Base-by-base conservation (phyloP, 2,113 vertebrate species). In the Cyphomyrus plagiostoma region DNA sequence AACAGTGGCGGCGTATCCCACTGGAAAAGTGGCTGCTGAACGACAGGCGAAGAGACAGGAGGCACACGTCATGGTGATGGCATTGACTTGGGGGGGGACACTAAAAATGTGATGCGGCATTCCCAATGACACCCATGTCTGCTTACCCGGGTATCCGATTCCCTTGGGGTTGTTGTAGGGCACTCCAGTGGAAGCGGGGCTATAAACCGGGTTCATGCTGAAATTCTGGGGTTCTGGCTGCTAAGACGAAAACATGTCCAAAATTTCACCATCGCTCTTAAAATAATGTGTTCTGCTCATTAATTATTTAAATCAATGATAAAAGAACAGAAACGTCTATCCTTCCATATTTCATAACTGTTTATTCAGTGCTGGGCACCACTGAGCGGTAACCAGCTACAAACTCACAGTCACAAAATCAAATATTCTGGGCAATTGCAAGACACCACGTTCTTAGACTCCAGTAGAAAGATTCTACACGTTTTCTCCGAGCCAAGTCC, bases 181-280 rank as follows among this genome's bases (percentile, higher is more conserved):
- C 94, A 99, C 97, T 96, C 98, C 98, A 95, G 98, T 96, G 95
- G 97, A 96, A 88, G 96, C 96, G 96, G 98, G 98, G 97, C 96
- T 99, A 95, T 99, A 99, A 86, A 99, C 97, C 89, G 98, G 98
- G 96, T 99, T 99, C 98, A 99, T 99, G 93, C 91, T 97, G 96
- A 93, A 94, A 93, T 90, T 93, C 91, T 52, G 92, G 88, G 89
- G 94, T 95, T 66, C 88, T 91, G 13, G 91, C 35, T 66, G 56
- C 4, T 10, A 21, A 52, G 85, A 86, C 15, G 48, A 26, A 86
- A 85, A n/a, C 82, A 46, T 10, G 10, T 30, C 10, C 5, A 11
- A 45, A 85, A 49, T 49, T 49, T 85, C 82, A 23, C 45, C 21
- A 48, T 26, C 42, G 15, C 11, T 10, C 42, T 48, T 3, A n/a